Evolutionary conservation across 2,113 vertebrate genomes (phyloP).

Genomic region (Bubo blakistoni): DNA sequence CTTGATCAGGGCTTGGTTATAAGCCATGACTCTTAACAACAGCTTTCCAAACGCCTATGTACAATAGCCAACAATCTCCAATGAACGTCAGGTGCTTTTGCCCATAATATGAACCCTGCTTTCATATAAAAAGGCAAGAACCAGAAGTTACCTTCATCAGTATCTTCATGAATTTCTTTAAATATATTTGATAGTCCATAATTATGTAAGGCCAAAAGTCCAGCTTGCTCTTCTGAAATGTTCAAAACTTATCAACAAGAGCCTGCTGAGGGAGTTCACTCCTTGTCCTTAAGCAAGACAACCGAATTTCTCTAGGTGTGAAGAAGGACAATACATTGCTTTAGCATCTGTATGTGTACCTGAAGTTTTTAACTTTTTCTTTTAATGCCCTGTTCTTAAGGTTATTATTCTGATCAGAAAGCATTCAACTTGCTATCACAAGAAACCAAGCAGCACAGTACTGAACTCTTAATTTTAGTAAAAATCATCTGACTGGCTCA

Average conservation of each 20-base stretch:
- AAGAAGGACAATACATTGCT: not conserved
- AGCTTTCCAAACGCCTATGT: not conserved
- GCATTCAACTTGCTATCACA: not conserved
- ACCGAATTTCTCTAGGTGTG: not conserved
- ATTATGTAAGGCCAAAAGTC: not conserved
- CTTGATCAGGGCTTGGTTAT: not conserved
- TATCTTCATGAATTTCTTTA: not conserved
- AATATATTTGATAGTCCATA: not conserved
- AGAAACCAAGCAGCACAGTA: not conserved
- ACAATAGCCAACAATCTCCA: not conserved
- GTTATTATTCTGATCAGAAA: not conserved
- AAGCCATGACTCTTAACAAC: not conserved
- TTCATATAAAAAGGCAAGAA: not conserved
- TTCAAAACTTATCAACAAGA: not conserved
- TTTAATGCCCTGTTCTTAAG: not conserved
- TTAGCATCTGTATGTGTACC: accelerated
- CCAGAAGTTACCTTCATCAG: not conserved
- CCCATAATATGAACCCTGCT: not conserved
- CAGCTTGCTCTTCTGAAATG: accelerated
- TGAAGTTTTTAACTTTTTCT: not conserved
- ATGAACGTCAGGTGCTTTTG: not conserved
- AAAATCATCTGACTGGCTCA: not conserved
- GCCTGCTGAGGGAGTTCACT: not conserved
- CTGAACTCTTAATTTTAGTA: not conserved
- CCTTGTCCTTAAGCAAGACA: not conserved